These are phyloP conservation scores for Timema podura DNA, from an alignment of 2,888 invertebrate genomes.

Conservation along the genomic window DNA sequence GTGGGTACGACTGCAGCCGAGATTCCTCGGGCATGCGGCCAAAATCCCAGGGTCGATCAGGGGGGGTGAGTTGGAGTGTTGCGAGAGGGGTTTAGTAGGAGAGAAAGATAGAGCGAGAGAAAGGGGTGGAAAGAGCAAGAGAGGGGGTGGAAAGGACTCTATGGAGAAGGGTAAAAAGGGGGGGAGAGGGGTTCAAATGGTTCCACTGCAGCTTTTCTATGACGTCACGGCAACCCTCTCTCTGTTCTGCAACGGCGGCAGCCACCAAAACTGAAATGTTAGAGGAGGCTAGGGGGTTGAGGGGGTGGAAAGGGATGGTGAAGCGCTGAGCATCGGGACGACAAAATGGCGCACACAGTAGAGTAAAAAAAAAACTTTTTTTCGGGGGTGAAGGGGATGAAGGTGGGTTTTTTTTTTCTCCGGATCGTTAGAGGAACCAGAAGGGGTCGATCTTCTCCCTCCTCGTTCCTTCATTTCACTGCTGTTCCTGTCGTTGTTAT, in stretches of 20 bases:
- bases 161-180: slow-evolving; percentile 3
- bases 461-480: not conserved
- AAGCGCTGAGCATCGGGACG: not conserved
- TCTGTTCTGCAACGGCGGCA: too few relatives aligned
- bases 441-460: not conserved
- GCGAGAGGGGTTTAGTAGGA: slow-evolving; percentile 26
- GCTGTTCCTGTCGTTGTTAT: too few relatives aligned
- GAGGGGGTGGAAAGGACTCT: not conserved
- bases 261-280: too few relatives aligned
- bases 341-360: slow-evolving; percentile 12
- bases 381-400: not conserved
- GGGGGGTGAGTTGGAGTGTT: slow-evolving; percentile 19
- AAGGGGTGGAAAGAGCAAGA: too few relatives aligned
- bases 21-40: slow-evolving; percentile 31
- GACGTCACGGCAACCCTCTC: slow-evolving; percentile 16
- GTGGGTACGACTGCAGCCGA: slow-evolving; percentile 24
- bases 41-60: slow-evolving; percentile 20
- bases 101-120: not conserved
- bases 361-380: too few relatives aligned
- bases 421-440: slow-evolving; percentile 10
- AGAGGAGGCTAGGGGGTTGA: too few relatives aligned
- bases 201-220: slow-evolving; percentile 31
- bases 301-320: too few relatives aligned
- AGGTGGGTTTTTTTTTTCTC: not conserved
- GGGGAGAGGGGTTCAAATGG: slow-evolving; percentile 27